phyloP scores from a whole-genome alignment of 1,140 invertebrate genomes.

The Euura lappo region DNA sequence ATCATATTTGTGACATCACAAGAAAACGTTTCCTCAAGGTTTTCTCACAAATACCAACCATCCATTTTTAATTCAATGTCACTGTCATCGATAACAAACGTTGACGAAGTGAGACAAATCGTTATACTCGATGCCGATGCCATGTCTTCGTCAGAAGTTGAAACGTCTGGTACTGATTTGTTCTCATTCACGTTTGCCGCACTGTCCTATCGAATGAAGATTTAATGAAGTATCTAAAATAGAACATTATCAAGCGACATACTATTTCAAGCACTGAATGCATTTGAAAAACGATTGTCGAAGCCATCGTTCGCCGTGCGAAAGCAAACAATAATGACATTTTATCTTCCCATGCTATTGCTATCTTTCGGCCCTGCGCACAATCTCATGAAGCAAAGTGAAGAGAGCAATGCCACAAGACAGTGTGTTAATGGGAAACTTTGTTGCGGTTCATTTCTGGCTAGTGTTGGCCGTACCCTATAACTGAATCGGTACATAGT shows the following conservation, averaged over 20 bases:
- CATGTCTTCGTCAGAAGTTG: not conserved
- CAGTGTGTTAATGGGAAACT: too few relatives aligned
- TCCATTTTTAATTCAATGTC: constrained; percentile 53
- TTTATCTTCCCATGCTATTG: not conserved
- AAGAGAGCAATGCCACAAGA: too few relatives aligned
- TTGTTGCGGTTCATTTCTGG: too few relatives aligned
- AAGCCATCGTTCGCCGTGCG: not conserved
- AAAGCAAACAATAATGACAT: not conserved
- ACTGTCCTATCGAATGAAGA: not conserved
- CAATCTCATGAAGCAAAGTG: too few relatives aligned
- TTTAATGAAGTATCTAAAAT: too few relatives aligned
- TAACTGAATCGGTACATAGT: constrained; percentile 51
- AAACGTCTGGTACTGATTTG: not conserved
- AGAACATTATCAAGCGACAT: too few relatives aligned
- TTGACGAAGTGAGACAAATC: constrained; percentile 41
- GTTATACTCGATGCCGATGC: constrained; percentile 16
- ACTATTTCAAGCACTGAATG: too few relatives aligned
- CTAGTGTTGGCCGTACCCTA: constrained; percentile 28
- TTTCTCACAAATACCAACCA: constrained; percentile 27
- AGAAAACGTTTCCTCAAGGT: too few relatives aligned
- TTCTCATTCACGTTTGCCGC: not conserved
- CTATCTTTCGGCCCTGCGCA: too few relatives aligned
- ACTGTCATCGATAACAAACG: constrained; percentile 42
- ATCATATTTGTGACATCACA: constrained; percentile 14
- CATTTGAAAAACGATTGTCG: not conserved